Evolutionary conservation across 2,888 invertebrate species (phyloP).

Genomic region (Xestia c-nigrum): DNA sequence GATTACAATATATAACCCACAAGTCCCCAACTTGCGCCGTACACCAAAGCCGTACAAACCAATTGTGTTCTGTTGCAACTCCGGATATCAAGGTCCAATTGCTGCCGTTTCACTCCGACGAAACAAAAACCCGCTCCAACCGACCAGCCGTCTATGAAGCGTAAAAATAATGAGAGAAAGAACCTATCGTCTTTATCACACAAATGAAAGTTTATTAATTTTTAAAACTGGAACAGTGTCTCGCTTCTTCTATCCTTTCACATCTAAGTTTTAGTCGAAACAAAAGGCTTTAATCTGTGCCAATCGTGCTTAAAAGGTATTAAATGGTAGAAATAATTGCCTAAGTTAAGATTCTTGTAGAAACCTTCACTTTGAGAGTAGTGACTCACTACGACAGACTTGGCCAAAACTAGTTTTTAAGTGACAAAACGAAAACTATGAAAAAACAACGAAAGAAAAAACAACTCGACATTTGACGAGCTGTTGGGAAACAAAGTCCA

Average conservation of each 20-base stretch:
- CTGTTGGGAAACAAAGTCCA: slow-evolving; percentile 70
- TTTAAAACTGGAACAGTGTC: slow-evolving; percentile 56
- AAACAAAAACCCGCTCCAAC: slow-evolving; percentile 79
- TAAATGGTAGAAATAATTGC: slow-evolving; percentile 18
- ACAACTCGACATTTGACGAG: slow-evolving; percentile 61
- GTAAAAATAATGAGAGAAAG: slow-evolving; percentile 72
- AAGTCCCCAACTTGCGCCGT: slow-evolving; percentile 69
- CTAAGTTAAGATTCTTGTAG: slow-evolving; percentile 29
- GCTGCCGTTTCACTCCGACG: slow-evolving; percentile 85
- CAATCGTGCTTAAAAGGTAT: slow-evolving; percentile 43
- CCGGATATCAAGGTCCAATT: slow-evolving; percentile 90
- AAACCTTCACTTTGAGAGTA: slow-evolving; percentile 54
- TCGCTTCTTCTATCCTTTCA: slow-evolving; percentile 64
- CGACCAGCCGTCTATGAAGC: slow-evolving; percentile 70
- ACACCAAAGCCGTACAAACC: slow-evolving; percentile 60
- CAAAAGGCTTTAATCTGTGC: slow-evolving; percentile 43
- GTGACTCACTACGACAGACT: slow-evolving; percentile 68
- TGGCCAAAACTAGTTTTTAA: slow-evolving; percentile 69
- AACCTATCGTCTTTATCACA: slow-evolving; percentile 64
- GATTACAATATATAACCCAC: not conserved
- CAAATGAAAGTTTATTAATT: slow-evolving; percentile 67
- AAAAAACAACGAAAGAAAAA: slow-evolving; percentile 47
- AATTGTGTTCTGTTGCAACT: slow-evolving; percentile 80
- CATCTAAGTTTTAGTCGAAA: slow-evolving; percentile 49
- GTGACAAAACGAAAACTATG: slow-evolving; percentile 60